Evolutionary conservation across 2,888 invertebrate genomes (phyloP).

Genomic region (Drosophila macrothrix): DNA sequence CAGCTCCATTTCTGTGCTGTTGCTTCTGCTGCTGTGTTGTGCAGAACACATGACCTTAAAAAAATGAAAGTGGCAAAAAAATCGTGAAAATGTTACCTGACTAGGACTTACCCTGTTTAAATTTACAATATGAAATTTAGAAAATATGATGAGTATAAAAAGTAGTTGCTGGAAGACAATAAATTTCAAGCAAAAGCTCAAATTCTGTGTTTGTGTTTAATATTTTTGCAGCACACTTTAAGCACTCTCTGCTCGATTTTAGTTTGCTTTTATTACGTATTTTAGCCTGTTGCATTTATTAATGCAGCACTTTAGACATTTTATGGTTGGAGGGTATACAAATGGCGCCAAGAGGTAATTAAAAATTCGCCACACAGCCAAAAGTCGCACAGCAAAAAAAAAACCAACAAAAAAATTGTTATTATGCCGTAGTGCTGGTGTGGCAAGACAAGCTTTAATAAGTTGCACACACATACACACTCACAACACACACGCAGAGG

Average conservation of each 20-base stretch:
- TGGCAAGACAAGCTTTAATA: constrained; percentile 62
- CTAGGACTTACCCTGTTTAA: constrained; percentile 2
- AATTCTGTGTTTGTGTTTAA: not conserved
- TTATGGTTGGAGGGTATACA: constrained; percentile 36
- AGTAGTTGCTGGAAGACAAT: not conserved
- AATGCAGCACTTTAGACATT: not conserved
- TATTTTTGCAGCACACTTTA: not conserved
- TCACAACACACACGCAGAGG: constrained; percentile 21
- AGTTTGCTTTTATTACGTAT: not conserved
- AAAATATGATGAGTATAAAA: not conserved
- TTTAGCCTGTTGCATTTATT: constrained; percentile 11
- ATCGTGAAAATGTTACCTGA: not conserved
- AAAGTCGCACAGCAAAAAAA: constrained; percentile 34
- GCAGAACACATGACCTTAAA: constrained; percentile 50
- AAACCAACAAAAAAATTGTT: constrained; percentile 41
- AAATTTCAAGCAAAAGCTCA: not conserved
- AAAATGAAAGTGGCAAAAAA: not conserved
- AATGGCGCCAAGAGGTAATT: constrained; percentile 51
- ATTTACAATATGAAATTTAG: not conserved
- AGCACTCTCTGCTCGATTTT: not conserved
- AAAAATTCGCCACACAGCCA: constrained; percentile 58
- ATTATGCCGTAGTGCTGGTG: constrained; percentile 51
- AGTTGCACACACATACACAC: constrained; percentile 39
- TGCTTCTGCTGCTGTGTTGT: constrained; percentile 24
- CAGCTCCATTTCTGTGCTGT: constrained; percentile 1